These are phyloP conservation scores for Gambelia wislizenii DNA, from an alignment of 2,797 vertebrate genomes.

Conservation along the genomic window DNA sequence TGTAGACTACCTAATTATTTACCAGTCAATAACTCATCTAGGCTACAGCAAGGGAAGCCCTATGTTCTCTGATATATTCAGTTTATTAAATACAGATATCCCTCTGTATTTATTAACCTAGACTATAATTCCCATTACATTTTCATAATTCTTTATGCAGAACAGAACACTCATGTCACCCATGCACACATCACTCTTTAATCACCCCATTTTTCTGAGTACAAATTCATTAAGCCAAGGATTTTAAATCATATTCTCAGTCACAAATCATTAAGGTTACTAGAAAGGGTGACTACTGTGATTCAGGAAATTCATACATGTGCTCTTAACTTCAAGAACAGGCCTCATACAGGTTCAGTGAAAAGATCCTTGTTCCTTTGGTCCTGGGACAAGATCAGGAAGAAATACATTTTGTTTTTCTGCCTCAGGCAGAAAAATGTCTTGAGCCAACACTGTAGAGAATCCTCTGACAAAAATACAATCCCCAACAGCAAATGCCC, in stretches of 20 bases:
- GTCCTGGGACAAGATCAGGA: background rate
- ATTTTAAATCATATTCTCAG: background rate
- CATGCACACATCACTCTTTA: background rate
- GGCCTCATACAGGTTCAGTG: background rate
- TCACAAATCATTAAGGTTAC: background rate
- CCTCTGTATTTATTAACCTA: background rate
- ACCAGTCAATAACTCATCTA: background rate
- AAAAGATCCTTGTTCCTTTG: background rate
- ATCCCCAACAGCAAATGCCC: background rate
- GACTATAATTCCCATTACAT: background rate
- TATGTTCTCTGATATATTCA: background rate
- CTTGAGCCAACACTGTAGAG: background rate
- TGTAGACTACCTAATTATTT: background rate
- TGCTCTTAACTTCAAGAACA: background rate
- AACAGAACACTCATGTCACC: background rate
- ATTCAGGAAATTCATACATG: background rate
- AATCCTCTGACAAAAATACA: background rate
- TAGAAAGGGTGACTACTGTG: background rate
- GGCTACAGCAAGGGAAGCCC: background rate
- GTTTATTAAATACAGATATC: background rate
- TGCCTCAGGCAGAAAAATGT: background rate
- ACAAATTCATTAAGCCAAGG: background rate
- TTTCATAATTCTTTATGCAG: background rate
- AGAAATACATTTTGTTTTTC: background rate
- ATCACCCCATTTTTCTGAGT: background rate